Evolutionary conservation across 2,113 vertebrate genomes (phyloP), one percentile per base, ranked within the genome.

Genomic region (Hippocampus comes): DNA sequence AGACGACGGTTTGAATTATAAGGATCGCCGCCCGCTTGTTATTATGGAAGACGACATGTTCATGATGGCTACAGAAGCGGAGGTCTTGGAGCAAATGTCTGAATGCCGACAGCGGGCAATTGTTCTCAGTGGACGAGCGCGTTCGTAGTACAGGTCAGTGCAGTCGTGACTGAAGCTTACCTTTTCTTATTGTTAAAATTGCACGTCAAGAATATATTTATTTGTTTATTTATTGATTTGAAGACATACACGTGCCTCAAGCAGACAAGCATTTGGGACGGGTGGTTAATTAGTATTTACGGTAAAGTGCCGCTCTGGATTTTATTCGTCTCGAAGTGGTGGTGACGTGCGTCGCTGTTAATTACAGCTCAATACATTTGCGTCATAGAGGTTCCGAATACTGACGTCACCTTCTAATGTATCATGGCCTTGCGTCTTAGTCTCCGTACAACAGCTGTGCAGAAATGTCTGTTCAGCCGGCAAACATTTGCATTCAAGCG

Each of bases 1-100:
- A 72, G 23, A 72, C 74, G 56, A 69, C 30, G 84, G 73, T 83
- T 81, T 78, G 61, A 63, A 64, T 56, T 48, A 38, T 43, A 38
- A 66, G 27, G 30, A 25, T 4, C 25, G n/a, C 30, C 14, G 7
- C 2, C 17, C 11, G 51, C 20, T 4, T 23, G n/a, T 5, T 5
- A 4, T 46, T 6, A 14, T 21, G 41, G 10, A 41, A 15, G 18
- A 42, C 9, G 17, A n/a, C 14, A n/a, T 15, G 42, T 43, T 34
- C 27, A 17, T 68, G 23, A 38, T 67, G 23, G 7, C 23, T n/a
- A 42, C 15, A 59, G 10, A 17, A 59, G 23, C 14, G 23, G 17
- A 66, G 23, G 4, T 17, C 27, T 46, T 46, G 17, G 23, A 48
- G 43, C 14, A 27, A 18, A 15, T 46, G n/a, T 66, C 21, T 12